Conservation (phyloP, 1,140 invertebrate genomes). For the Anastrepha obliqua region DNA sequence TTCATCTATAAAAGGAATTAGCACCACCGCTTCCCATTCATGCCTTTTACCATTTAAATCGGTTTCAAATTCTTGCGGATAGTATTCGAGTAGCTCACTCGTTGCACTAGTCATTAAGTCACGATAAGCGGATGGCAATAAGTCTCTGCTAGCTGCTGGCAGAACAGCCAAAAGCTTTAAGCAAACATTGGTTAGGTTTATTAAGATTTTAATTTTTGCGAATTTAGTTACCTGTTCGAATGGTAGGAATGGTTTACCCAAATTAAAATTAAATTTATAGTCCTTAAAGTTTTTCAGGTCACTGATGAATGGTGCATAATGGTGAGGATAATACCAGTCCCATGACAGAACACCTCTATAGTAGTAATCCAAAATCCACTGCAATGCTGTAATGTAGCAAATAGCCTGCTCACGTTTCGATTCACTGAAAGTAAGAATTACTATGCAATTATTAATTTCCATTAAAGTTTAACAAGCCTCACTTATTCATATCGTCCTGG, state of each 20-base stretch:
- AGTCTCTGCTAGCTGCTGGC: conserved; percentile 87
- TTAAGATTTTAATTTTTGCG: neutral
- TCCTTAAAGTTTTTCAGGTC: conserved; percentile 90
- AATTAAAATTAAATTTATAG: conserved; percentile 85
- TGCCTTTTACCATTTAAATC: conserved; percentile 95
- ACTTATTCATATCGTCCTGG: conserved; percentile 83
- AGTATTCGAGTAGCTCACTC: conserved; percentile 92
- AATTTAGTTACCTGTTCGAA: conserved; percentile 86
- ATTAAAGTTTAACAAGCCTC: conserved; percentile 59
- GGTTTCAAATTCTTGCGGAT: conserved; percentile 91
- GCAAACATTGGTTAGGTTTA: neutral
- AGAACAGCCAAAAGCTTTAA: conserved; percentile 89
- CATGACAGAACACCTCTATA: conserved; percentile 97
- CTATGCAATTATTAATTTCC: too few relatives aligned
- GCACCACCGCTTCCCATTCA: conserved; percentile 97
- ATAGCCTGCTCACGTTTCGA: conserved; percentile 87
- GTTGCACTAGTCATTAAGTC: conserved; percentile 86
- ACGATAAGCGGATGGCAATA: conserved; percentile 89
- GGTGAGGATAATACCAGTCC: conserved; percentile 98
- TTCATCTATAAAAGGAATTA: conserved; percentile 98
- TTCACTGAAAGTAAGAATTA: conserved; percentile 76
- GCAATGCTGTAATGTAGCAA: conserved; percentile 93
- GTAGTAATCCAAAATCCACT: conserved; percentile 98
- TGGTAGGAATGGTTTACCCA: conserved; percentile 92
- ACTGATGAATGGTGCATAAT: conserved; percentile 97